A percentile compares a stretch with the other conserved stretches of the same genome.
Conservation (phyloP, 2,797 vertebrate genomes). For the Moxostoma hubbsi region DNA sequence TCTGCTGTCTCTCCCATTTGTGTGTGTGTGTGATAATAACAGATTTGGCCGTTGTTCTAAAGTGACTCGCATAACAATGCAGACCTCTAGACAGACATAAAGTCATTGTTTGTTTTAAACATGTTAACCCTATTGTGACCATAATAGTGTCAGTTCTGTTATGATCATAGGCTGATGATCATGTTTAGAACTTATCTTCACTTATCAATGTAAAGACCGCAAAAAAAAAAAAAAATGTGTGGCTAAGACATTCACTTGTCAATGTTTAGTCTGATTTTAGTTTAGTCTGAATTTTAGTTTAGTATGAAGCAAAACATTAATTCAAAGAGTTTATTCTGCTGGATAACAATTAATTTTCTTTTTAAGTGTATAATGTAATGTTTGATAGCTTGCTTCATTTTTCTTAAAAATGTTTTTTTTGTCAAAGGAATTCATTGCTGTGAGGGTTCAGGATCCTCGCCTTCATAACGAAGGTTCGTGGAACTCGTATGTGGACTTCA, state of each 20-base stretch:
- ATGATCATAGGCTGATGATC: not conserved
- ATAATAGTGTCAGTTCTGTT: not conserved
- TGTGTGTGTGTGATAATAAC: not conserved
- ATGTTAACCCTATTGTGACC: not conserved
- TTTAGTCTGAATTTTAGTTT: no score
- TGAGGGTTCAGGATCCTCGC: conserved; percentile 94
- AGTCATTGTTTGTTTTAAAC: not conserved
- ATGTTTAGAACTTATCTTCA: not conserved
- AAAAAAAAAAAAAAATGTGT: not conserved
- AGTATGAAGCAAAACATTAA: no score
- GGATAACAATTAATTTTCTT: not conserved
- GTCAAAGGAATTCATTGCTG: conserved; percentile 89
- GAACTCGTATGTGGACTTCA: conserved; percentile 96
- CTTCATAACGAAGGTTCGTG: conserved; percentile 93
- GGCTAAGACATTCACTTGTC: not conserved
- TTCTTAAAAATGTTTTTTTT: conserved; percentile 35
- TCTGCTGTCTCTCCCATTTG: not conserved
- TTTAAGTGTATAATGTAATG: not conserved
- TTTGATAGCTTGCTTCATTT: not conserved
- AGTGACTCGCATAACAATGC: not conserved
- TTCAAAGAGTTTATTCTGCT: not conserved
- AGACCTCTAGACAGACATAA: not conserved
- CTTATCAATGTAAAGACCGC: not conserved
- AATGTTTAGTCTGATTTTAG: not conserved
- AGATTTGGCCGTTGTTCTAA: not conserved